Conservation (phyloP, 1,140 invertebrate genomes). For the Drosophila pectinifera region DNA sequence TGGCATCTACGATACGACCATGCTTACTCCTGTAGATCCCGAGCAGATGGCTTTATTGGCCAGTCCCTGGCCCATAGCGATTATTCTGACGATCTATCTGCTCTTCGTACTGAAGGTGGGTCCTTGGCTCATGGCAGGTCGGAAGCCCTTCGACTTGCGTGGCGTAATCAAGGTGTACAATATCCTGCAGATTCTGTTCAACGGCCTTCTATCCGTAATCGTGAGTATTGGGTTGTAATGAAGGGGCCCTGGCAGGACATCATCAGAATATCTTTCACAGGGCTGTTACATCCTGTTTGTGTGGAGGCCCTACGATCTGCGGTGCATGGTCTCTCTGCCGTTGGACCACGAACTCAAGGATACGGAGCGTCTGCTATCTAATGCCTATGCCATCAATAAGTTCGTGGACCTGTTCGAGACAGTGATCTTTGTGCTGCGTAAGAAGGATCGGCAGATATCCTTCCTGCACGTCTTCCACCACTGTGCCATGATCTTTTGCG, state of each 20-base stretch:
- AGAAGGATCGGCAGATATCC: slow-evolving; percentile 53
- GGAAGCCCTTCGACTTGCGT: slow-evolving; percentile 91
- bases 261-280: background rate
- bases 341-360: slow-evolving; percentile 27
- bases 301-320: slow-evolving; percentile 13
- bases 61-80: slow-evolving; percentile 89
- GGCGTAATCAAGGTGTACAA: slow-evolving; percentile 92
- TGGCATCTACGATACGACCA: background rate
- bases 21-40: slow-evolving; percentile 21
- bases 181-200: slow-evolving; percentile 87
- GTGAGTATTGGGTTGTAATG: slow-evolving; percentile 18
- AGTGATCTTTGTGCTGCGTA: slow-evolving; percentile 55
- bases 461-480: slow-evolving; percentile 85
- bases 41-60: slow-evolving; percentile 87
- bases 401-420: slow-evolving; percentile 52
- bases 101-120: slow-evolving; percentile 88
- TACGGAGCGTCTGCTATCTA: slow-evolving; percentile 19
- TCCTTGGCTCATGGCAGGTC: slow-evolving; percentile 92
- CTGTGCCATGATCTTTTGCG: slow-evolving; percentile 76
- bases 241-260: rapidly evolving
- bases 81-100: slow-evolving; percentile 89
- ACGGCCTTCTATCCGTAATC: background rate
- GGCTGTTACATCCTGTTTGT: slow-evolving; percentile 1
- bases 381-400: slow-evolving; percentile 49
- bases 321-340: slow-evolving; percentile 26